Base-by-base conservation (phyloP, 2,113 vertebrate species). In the Tachysurus vachellii region DNA sequence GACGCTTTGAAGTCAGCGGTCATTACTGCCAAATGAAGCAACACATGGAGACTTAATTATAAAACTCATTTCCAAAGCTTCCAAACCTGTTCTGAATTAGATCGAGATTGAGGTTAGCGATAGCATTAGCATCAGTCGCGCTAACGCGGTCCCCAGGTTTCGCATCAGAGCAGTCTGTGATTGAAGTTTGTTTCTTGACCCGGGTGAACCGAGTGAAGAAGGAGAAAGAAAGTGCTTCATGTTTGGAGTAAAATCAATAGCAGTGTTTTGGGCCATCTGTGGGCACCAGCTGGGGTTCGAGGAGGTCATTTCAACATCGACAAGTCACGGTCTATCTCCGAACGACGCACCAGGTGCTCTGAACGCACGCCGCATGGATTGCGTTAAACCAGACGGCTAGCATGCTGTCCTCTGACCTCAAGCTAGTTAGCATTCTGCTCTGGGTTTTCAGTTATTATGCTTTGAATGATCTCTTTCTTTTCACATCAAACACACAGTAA, bases 271-370 rank as follows among this genome's bases (percentile, higher is more conserved):
- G 84, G 12, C 85, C 85, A 86, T 86, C 76, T 86, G 85, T 56
- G 76, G 31, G 8, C 85, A 70, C 61, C 85, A 80, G 61, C 76
- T 82, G 85, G 80, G 80, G 85, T 80, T 87, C 26, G 13, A 23
- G 36, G 85, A 47, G 85, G 86, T 82, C 68, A 21, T 64, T 64
- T 62, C 31, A 87, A 16, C 62, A 57, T 61, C 59, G 26, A 80
- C 85, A 42, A 56, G 76, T 50, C 75, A 17, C 31, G 13, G 36
- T 57, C 80, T 28, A 53, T 50, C 62, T 76, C 76, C 61, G 64
- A 80, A 82, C 36, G 79, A 87, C 47, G 44, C 53, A 47, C 54
- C 79, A 71, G 85, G 50, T 86, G 85, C 56, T 62, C 54, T 61
- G 42, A 28, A 70, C 76, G 42, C 76, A 47, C 85, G 75, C 23